phyloP scores from a whole-genome alignment of 2,888 invertebrate species.

The Tiliacea citrago region DNA sequence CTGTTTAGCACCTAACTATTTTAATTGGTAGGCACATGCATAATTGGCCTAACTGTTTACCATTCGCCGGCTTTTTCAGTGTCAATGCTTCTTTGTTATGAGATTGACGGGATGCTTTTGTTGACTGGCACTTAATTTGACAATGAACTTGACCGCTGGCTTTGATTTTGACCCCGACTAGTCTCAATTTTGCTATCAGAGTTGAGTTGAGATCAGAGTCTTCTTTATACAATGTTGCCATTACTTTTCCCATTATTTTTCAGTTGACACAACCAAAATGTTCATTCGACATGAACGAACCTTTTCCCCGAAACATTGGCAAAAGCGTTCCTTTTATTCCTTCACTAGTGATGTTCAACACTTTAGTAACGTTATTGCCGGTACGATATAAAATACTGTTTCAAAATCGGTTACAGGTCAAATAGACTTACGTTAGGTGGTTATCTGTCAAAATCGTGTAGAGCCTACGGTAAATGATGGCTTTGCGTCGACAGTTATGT shows the following conservation, averaged over 20 bases:
- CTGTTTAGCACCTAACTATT: constrained; percentile 48
- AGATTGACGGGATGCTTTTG: constrained; percentile 28
- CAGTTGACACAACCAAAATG: background rate
- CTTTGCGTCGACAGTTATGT: constrained; percentile 65
- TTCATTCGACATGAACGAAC: constrained; percentile 15
- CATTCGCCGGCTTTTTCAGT: constrained; percentile 28
- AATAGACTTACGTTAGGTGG: constrained; percentile 47
- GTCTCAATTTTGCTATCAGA: background rate
- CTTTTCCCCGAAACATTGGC: background rate
- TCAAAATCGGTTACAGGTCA: constrained; percentile 46
- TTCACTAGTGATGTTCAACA: constrained; percentile 47
- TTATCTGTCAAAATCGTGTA: constrained; percentile 64
- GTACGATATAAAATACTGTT: constrained; percentile 31
- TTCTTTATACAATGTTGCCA: background rate
- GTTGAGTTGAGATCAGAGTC: too few species aligned
- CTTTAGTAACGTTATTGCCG: constrained; percentile 8
- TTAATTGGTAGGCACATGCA: constrained; percentile 39
- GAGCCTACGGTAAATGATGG: constrained; percentile 68
- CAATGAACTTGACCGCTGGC: constrained; percentile 54
- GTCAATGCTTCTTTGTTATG: constrained; percentile 42
- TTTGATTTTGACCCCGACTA: constrained; percentile 37
- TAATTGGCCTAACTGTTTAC: constrained; percentile 45
- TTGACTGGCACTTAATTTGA: constrained; percentile 27
- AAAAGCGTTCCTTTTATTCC: constrained; percentile 1
- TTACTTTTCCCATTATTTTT: background rate